Evolutionary conservation across 2,888 invertebrate genomes (phyloP), one percentile per base, ranked within the genome.

Genomic region (Drosophila neutralis): DNA sequence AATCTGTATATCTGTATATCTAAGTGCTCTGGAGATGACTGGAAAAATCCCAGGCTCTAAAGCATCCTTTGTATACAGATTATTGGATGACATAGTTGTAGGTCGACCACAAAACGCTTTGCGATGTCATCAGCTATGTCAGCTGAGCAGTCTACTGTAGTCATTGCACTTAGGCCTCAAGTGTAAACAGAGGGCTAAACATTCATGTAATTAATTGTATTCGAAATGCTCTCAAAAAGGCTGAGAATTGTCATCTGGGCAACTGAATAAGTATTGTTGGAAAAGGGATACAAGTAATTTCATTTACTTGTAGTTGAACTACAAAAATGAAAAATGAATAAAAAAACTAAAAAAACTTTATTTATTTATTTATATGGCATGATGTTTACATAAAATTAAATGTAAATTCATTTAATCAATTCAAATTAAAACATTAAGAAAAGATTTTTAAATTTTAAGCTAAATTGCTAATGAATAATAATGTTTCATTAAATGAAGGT

Each of bases 51-150:
- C 48, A 36, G 29, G 29, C 49, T 45, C 52, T 29, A 29, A 60
- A 48, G 48, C 31, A 52, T 63, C 33, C 35, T 36, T 70, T 57
- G 40, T 60, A 31, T 57, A 51, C 21, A 36, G 65, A 66, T 62
- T 80, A 58, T 68, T 27, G 54, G 13, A 38, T 49, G 57, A 57
- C 69, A 68, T 48, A 67, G 27, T 40, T 40, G 13, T 40, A 48
- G 21, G 49, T 62, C 49, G 58, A 27, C n/a, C 60, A 35, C 15
- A 45, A 51, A 61, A 42, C 58, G 31, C 48, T 40, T 45, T 40
- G 38, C 29, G 24, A 54, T 58, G 73, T 73, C 74, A 53, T 77
- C 59, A 40, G 62, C 54, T 49, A 61, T 51, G 56, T 45, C 57
- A 63, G 40, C 38, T 31, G 53, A 53, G 15, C 51, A 63, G 45